Percentiles rank a stretch among this genome's conserved stretches.
Conservation (phyloP, 2,888 invertebrate species). For the Ashinkailepas kermadecensis region DNA sequence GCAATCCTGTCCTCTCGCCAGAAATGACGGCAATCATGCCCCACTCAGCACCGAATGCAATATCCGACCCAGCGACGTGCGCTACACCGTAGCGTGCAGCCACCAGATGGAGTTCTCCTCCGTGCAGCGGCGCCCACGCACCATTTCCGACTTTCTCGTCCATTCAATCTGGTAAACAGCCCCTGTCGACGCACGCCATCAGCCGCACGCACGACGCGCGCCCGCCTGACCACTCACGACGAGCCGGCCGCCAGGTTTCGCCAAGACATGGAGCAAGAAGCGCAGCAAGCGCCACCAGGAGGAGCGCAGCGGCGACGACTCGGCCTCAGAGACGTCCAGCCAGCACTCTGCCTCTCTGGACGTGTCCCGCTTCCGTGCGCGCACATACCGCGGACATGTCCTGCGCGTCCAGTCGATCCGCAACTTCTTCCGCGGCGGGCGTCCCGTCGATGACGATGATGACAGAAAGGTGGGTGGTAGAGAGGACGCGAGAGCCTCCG, state of each 20-base stretch:
- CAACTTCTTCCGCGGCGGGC: neutral
- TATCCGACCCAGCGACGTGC: too few species aligned
- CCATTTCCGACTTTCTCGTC: too few species aligned
- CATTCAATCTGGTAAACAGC: too few species aligned
- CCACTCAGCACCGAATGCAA: too few species aligned
- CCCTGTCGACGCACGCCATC: too few species aligned
- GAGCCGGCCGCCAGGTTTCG: neutral
- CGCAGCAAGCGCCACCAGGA: neutral
- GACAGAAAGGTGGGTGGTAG: neutral
- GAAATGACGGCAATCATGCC: too few species aligned
- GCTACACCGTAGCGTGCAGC: too few species aligned
- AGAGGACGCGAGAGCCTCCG: neutral
- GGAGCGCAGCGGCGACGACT: neutral
- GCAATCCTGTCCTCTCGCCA: too few species aligned
- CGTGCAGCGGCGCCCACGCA: too few species aligned
- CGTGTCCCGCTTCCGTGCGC: neutral
- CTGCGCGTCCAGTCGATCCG: constrained; percentile 9
- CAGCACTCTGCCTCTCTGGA: neutral
- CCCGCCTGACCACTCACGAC: too few species aligned
- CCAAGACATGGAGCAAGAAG: constrained; percentile 15
- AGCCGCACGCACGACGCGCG: too few species aligned
- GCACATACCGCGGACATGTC: neutral
- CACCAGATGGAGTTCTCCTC: too few species aligned
- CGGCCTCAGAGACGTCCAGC: neutral
- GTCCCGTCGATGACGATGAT: neutral